These are phyloP conservation scores for Helogale parvula DNA, from an alignment of 2,113 vertebrate genomes.

Conservation along the genomic window DNA sequence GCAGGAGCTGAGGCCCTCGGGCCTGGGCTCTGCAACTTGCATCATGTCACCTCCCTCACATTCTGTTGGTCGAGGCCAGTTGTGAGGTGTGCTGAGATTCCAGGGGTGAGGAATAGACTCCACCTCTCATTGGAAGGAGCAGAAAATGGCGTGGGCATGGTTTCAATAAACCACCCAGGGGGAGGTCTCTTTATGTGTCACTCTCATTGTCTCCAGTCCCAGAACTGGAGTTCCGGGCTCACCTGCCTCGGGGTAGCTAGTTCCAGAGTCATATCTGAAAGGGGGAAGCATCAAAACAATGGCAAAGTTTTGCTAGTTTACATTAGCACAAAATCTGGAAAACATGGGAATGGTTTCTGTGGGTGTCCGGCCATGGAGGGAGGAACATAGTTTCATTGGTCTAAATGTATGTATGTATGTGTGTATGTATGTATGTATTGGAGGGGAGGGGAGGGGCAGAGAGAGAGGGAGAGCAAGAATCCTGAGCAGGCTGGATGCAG, in stretches of 20 bases:
- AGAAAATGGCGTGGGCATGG: background rate
- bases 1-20: background rate
- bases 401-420: background rate
- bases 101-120: background rate
- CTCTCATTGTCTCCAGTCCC: background rate
- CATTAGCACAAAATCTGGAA: background rate
- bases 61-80: background rate
- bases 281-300: background rate
- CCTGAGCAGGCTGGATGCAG: no score
- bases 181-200: background rate
- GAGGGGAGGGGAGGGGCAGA: background rate
- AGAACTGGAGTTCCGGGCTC: background rate
- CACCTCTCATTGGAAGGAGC: background rate
- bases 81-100: background rate
- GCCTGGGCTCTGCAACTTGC: background rate
- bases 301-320: background rate
- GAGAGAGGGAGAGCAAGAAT: background rate
- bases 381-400: background rate
- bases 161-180: background rate
- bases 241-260: background rate
- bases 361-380: background rate
- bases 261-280: background rate
- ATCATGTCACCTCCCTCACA: background rate
- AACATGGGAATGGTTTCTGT: background rate
- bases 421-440: background rate